Evolutionary conservation across 2,113 vertebrate genomes (phyloP), one percentile per base, ranked within the genome.

Genomic region (Damaliscus lunatus): DNA sequence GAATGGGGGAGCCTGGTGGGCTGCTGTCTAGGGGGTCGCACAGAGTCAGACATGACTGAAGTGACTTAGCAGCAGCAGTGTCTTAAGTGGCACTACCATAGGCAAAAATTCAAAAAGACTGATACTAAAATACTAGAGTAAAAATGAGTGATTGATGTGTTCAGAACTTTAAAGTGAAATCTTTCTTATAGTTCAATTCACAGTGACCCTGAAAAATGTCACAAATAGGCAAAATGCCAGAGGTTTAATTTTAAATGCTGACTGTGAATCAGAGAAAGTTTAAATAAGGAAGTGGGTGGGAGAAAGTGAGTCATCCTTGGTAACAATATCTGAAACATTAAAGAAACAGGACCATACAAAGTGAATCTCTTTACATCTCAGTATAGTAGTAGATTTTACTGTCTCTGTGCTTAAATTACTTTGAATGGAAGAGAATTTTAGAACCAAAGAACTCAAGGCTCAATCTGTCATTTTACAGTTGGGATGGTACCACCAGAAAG

Each of bases 231-330:
- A 92, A 40, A 77, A 85, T 77, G 29, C 31, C 23, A 74, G 19
- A 86, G 46, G 14, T 50, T 57, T 80, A 91, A 55, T 88, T 95
- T 81, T 84, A 94, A 95, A 74, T 83, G 43, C 91, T 94, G 59
- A 74, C 59, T 97, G 43, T 95, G 3, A 53, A 93, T 90, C 81
- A 97, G 90, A 10, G 91, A 97, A 98, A 90, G 94, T 97, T 98
- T 96, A 90, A 94, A 98, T 97, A 93, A 96, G 78, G 3, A 97
- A 97, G 48, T 97, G 93, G 91, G 91, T 90, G 67, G 67, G 92
- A 96, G 94, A 96, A 96, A 98, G 31, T 97, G 98, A 98, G 95
- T 96, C 94, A 98, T 84, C 40, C 88, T 97, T 95, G n/a, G 71
- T 82, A 52, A 96, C 83, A 97, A 92, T 85, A 81, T 95, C 85